These are phyloP conservation scores for Dipodomys ordii DNA, from an alignment of 2,113 vertebrate species.

Conservation along the genomic window DNA sequence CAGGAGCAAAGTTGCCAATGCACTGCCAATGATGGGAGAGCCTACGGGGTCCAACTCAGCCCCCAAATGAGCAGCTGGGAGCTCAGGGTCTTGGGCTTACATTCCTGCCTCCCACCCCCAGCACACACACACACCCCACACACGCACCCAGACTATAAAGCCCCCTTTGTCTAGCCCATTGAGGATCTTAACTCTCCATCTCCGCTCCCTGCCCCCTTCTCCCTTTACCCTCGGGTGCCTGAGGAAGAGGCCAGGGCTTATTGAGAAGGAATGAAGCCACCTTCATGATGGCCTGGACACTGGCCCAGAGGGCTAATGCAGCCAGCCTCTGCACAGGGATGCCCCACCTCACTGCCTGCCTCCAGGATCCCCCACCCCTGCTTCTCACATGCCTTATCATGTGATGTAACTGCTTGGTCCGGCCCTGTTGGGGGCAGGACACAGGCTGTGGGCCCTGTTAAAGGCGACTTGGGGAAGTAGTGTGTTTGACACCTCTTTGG, in stretches of 20 bases:
- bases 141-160: constrained; percentile 77
- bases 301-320: background rate
- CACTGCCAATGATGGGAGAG: background rate
- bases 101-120: constrained; percentile 64
- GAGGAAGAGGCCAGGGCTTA: constrained; percentile 15
- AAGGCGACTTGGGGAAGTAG: background rate
- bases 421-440: background rate
- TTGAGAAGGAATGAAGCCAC: background rate
- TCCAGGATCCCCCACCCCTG: background rate
- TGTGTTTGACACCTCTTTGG: background rate
- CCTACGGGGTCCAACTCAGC: background rate
- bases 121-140: background rate
- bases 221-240: constrained; percentile 57
- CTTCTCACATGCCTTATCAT: constrained; percentile 19
- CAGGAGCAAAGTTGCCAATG: constrained; percentile 24
- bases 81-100: constrained; percentile 41
- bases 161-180: constrained; percentile 79
- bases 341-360: background rate
- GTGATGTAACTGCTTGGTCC: background rate
- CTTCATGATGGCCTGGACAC: background rate
- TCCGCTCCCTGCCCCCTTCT: constrained; percentile 52
- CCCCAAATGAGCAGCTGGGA: background rate
- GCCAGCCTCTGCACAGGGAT: background rate
- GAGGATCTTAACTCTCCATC: constrained; percentile 63
- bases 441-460: too few relatives aligned